phyloP scores from a whole-genome alignment of 2,888 invertebrate species.

The Leptopilina myrica region DNA sequence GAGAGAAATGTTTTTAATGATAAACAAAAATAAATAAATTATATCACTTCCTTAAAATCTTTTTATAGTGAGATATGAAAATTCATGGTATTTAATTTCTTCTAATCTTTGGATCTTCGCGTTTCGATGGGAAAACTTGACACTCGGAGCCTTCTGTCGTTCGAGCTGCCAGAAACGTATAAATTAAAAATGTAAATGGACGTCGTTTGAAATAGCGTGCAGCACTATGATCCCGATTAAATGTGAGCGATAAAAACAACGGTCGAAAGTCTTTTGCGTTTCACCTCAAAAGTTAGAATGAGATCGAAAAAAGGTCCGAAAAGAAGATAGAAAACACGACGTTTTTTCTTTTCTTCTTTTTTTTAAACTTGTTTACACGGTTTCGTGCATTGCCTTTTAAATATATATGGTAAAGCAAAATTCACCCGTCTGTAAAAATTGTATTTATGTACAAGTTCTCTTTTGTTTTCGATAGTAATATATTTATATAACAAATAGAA shows the following conservation, averaged over 20 bases:
- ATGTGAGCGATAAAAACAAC: constrained; percentile 62
- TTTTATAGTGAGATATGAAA: constrained; percentile 26
- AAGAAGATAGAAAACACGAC: constrained; percentile 45
- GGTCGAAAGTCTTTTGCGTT: constrained; percentile 59
- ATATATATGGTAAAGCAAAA: constrained; percentile 45
- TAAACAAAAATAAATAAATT: constrained; percentile 12
- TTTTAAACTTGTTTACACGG: constrained; percentile 59
- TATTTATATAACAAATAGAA: too few relatives aligned
- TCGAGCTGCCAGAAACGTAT: constrained; percentile 42
- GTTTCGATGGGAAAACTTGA: constrained; percentile 39
- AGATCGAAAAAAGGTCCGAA: constrained; percentile 43
- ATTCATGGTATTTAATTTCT: constrained; percentile 31
- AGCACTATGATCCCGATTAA: constrained; percentile 59
- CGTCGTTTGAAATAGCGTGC: constrained; percentile 57
- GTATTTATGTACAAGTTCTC: not conserved
- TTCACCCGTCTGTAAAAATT: constrained; percentile 36
- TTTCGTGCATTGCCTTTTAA: constrained; percentile 51
- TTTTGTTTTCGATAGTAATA: too few relatives aligned
- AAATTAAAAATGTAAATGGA: constrained; percentile 44
- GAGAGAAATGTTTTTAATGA: not conserved
- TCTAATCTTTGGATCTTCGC: constrained; percentile 33
- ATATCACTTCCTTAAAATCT: constrained; percentile 3
- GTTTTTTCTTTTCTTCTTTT: constrained; percentile 51
- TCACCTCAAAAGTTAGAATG: constrained; percentile 41
- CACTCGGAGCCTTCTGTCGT: constrained; percentile 26